Base-by-base conservation (phyloP, 2,797 vertebrate species). In the Moxostoma hubbsi region DNA sequence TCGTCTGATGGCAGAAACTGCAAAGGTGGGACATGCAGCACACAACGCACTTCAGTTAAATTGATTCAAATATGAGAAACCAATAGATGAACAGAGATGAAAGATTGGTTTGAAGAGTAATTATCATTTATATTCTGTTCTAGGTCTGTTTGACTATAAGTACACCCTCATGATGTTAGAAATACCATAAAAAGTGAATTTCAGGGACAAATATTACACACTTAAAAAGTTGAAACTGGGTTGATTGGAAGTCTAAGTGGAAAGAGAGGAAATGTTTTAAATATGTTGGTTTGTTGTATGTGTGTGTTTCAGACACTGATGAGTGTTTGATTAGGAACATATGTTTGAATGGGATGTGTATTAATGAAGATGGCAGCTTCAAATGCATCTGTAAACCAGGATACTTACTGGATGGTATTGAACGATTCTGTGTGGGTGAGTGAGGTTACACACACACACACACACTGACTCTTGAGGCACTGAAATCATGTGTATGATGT, bases 311-410 rank as follows among this genome's bases (percentile, higher is more conserved):
- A 99, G 97, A 99, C 89, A 96, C 95, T 91, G 97, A 98, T 9
- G 97, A 99, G 90, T 99, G 97, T 87, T 95, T 95, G 87, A 96
- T 98, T 86, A 93, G 95, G 83, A 98, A 98, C 89, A 99, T 99
- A 93, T 99, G 97, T 83, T 93, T 98, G 47, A 99, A 99, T 15
- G 97, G 97, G 16, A 95, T 99, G 92, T 99, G 97, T 61, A 98
- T 99, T 88, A 99, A 99, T 10, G 97, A 99, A 80, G 97, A 99
- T 1, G 97, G 97, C 73, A 99, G 97, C 89, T 99, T 98, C 88
- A 99, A 98, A 86, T 99, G 97, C 86, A 98, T 99, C 88, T 99
- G 97, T 88, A 98, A 98, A 90, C 94, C 95, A 9, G 97, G 97
- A 9, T 99, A 95, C 90, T 94, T 97, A 85, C 88, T 99, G n/a